Base-by-base conservation (phyloP, 2,797 vertebrate genomes). In the Parambassis ranga region DNA sequence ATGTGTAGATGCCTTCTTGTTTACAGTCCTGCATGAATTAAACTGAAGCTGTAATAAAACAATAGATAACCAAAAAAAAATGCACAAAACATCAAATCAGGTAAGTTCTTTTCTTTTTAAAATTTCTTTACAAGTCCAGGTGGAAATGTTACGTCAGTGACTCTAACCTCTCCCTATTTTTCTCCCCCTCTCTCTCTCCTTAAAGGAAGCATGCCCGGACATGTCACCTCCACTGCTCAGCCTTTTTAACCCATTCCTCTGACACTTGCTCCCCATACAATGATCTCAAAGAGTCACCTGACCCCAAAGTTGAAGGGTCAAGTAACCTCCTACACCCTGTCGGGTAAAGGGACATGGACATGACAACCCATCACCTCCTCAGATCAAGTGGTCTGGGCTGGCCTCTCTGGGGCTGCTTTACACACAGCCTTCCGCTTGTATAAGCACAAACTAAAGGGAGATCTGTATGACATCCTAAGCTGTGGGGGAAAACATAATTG, bases 291-390 rank as follows among this genome's bases (percentile, higher is more conserved):
- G 85, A 86, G 73, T 87, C 89, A 87, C 75, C 89, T 91, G 89
- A 92, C 90, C 91, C 65, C 6, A 2, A 65, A 90, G 87, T 86
- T 81, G 71, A 87, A 85, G 87, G 89, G 89, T 89, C 85, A 92
- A 85, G 85, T 84, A 74, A 88, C 89, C 82, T 65, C 81, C 79
- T 71, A 71, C 84, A 87, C 83, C 75, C 80, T 65, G 65, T 63
- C 23, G 65, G 73, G 75, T 57, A 74, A 42, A 37, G 61, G 38
- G 83, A 79, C 72, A 46, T 39, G 59, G 80, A 82, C 82, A 86
- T 74, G 82, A 87, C 75, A 79, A 44, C 58, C 64, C 55, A 66
- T 83, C 83, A 71, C 64, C 71, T 68, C 77, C 72, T 56, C 35
- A 27, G 43, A 81, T 73, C 68, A 73, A 85, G 70, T 81, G 76